Base-by-base conservation (phyloP, 2,888 invertebrate species). In the Epinotia demarniana region DNA sequence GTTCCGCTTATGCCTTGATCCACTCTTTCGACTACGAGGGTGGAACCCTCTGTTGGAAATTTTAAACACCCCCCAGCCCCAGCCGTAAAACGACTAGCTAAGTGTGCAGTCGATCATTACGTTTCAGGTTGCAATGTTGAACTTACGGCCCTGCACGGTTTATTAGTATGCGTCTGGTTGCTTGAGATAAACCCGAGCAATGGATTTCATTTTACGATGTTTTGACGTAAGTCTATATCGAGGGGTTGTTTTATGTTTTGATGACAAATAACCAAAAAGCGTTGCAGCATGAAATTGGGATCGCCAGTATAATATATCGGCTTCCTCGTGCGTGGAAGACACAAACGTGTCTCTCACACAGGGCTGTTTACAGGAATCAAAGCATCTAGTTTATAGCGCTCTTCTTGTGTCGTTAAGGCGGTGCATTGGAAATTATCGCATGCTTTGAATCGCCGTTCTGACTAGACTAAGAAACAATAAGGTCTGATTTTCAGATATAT, bases 21-120 rank as follows among this genome's bases (percentile, higher is more conserved):
- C 79, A 27, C 71, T 43, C 9, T 58, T 57, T 33, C 67, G 72
- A 77, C 81, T 80, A 81, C 76, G 81, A 84, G 85, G 84, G 85
- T 76, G 63, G 71, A 76, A 80, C 85, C 86, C 85, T 81, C 80
- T 67, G 77, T 77, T 81, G 77, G 80, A 80, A 80, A 81, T 82
- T 81, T 80, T 79, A 80, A 80, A 80, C 81, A 79, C 81, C 73
- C 79, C 77, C 78, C 79, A 73, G 77, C 78, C 81, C 67, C 76
- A 76, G 74, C 73, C 73, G 79, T 77, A 75, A 77, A 79, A 66
- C 78, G 69, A 57, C 58, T 72, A 78, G 79, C 80, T 83, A 84
- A 84, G 86, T 83, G 80, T 81, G 82, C 60, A 58, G 27, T 55
- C 61, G 57, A 72, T 72, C 73, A 72, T 74, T 57, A 72, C 27